Evolutionary conservation across 2,113 vertebrate genomes (phyloP).

Genomic region (Oryzias javanicus): DNA sequence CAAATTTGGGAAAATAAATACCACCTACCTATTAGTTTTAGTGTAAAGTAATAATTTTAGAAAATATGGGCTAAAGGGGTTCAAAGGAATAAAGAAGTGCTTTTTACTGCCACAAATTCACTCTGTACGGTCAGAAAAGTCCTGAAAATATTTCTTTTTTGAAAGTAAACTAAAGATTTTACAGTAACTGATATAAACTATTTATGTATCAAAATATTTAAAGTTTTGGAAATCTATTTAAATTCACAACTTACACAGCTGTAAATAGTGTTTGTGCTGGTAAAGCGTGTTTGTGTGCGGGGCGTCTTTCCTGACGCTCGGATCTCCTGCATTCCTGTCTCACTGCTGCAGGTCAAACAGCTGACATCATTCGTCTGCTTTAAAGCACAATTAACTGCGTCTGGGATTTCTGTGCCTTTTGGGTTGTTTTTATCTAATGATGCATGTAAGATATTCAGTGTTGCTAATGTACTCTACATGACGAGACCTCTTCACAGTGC

Average conservation of each 20-base stretch:
- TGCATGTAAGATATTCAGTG: constrained; percentile 28
- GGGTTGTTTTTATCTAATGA: constrained; percentile 14
- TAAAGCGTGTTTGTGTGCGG: constrained; percentile 36
- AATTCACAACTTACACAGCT: constrained; percentile 53
- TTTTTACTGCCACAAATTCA: constrained; percentile 12
- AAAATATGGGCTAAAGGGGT: not conserved
- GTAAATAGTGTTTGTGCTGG: constrained; percentile 61
- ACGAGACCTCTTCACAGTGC: not conserved
- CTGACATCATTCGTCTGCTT: constrained; percentile 1
- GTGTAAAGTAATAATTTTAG: too few species aligned
- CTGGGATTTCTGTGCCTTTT: constrained; percentile 25
- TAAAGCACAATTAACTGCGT: constrained; percentile 4
- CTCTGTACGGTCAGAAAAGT: constrained; percentile 10
- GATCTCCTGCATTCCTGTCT: constrained; percentile 58
- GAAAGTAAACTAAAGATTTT: constrained; percentile 22
- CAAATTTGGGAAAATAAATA: too few species aligned
- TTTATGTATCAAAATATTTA: constrained; percentile 50
- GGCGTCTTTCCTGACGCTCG: constrained; percentile 12
- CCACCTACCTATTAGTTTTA: too few species aligned
- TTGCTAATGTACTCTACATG: constrained; percentile 7
- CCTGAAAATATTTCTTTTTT: constrained; percentile 6
- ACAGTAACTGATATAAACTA: constrained; percentile 29
- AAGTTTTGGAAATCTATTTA: constrained; percentile 46
- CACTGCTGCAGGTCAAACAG: constrained; percentile 14
- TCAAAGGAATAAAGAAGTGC: constrained; percentile 8